Base-by-base conservation (phyloP, 1,140 invertebrate species). In the Hyposmocoma kahamanoa region DNA sequence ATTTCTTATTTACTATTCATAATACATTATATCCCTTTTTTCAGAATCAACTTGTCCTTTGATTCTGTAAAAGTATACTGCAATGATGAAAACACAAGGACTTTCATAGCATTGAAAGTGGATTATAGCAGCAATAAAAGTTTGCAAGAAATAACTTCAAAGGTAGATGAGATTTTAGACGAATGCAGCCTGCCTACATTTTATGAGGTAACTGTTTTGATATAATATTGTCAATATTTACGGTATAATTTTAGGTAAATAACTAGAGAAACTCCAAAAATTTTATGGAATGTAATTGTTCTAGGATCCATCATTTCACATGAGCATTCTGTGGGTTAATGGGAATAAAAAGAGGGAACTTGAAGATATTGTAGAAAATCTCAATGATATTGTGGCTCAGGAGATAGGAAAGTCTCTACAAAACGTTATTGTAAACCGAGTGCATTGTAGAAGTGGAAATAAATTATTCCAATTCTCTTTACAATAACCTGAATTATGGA, bases 81-180 rank as follows among this genome's bases (percentile, higher is more conserved):
- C 32, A 95, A 94, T 72, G 92, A 95, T 52, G 91, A 94, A 47
- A 86, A 84, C 50, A 92, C 91, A 32, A 89, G 93, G 55, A 94
- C 93, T 22, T 95, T 95, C 80, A 63, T 95, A 38, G 90, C 90
- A 11, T 73, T 94, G 17, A 79, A 88, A 61, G 89, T 90, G 49
- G 77, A 81, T 57, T 32, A 76, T 44, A 84, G 76, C 44, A 82
- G 87, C 20, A 76, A 84, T 53, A 85, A 87, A 53, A 67, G 72
- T 22, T 77, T 94, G 42, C 30, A 80, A 22, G 60, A 85, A 46
- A 64, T 92, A 28, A 87, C 90, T 1, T 51, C 85, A 21, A 79
- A 83, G 52, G 65, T 93, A 28, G 89, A 94, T 77, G 58, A 81
- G 44, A 81, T 91, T 50, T 79, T 94, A 34, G 56, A 62, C n/a